A percentile compares a stretch with the other conserved stretches of the same genome.
phyloP scores from a whole-genome alignment of 2,113 vertebrate genomes.

The Pachyramphus minor region DNA sequence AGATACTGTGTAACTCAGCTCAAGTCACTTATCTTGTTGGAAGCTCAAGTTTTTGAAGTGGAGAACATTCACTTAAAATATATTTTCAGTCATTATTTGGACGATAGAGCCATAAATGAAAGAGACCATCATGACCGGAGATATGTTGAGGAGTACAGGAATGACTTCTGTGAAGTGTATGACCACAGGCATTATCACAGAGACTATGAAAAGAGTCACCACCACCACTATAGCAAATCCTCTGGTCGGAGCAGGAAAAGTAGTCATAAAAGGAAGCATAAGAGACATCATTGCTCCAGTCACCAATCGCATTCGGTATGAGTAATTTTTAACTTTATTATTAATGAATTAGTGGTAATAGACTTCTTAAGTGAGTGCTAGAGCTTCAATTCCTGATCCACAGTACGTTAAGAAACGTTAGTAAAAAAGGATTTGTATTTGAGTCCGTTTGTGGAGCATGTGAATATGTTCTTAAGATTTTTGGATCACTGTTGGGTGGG shows the following conservation, averaged over 20 bases:
- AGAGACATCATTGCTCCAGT: constrained; percentile 77
- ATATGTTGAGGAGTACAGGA: constrained; percentile 77
- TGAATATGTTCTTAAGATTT: constrained; percentile 27
- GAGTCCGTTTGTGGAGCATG: neutral
- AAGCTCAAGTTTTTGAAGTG: constrained; percentile 58
- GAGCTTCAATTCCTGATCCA: constrained; percentile 51
- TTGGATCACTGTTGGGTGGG: neutral
- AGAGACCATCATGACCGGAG: constrained; percentile 79
- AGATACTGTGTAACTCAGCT: constrained; percentile 35
- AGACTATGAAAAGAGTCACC: constrained; percentile 79
- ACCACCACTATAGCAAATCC: constrained; percentile 93
- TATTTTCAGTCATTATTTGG: constrained; percentile 81
- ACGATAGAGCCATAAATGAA: constrained; percentile 75
- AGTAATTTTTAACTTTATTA: constrained; percentile 71
- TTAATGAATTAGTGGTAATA: constrained; percentile 63
- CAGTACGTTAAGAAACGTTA: constrained; percentile 26
- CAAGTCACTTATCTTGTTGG: constrained; percentile 64
- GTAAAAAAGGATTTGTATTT: constrained; percentile 16
- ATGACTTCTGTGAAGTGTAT: constrained; percentile 79
- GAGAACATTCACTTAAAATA: constrained; percentile 68
- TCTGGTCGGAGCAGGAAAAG: constrained; percentile 85
- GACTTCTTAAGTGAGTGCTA: constrained; percentile 58
- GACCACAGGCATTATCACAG: constrained; percentile 78
- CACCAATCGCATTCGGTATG: constrained; percentile 88
- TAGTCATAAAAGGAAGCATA: constrained; percentile 81